These are phyloP conservation scores for Caenorhabditis plicata DNA, from an alignment of 2,888 invertebrate species.

Conservation along the genomic window DNA sequence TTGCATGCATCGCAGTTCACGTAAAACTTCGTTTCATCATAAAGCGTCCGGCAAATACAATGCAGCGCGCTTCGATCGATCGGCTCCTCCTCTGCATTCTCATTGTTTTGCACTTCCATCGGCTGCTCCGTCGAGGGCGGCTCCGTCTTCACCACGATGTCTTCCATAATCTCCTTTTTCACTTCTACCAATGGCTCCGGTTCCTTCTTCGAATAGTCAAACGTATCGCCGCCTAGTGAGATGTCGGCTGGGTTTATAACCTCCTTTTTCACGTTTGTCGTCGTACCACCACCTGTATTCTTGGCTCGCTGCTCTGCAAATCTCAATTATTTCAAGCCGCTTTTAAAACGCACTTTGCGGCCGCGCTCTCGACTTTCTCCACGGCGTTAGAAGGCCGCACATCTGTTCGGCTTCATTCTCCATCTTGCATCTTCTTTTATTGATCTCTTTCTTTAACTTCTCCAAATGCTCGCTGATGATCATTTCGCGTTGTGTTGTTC, in stretches of 20 bases:
- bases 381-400: constrained; percentile 46
- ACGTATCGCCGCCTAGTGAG: constrained; percentile 39
- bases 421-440: constrained; percentile 41
- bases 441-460: constrained; percentile 42
- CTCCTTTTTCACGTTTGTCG: constrained; percentile 13
- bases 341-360: constrained; percentile 19
- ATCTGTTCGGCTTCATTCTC: constrained; percentile 43
- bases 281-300: neutral
- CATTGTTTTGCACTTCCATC: constrained; percentile 31
- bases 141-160: neutral
- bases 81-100: constrained; percentile 35
- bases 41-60: constrained; percentile 41
- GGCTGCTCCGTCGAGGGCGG: neutral
- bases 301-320: neutral
- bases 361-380: constrained; percentile 38
- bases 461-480: constrained; percentile 44
- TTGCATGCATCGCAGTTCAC: constrained; percentile 95
- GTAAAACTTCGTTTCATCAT: constrained; percentile 70
- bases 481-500: constrained; percentile 33
- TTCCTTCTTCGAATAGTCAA: constrained; percentile 22
- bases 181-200: neutral
- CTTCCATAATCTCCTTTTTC: constrained; percentile 3
- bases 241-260: constrained; percentile 46
- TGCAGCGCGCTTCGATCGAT: constrained; percentile 20
- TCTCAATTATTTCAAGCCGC: neutral